Percentiles rank a stretch among this genome's conserved stretches.
Evolutionary conservation across 2,888 invertebrate genomes (phyloP).

Genomic region (Drosophila algonquin): DNA sequence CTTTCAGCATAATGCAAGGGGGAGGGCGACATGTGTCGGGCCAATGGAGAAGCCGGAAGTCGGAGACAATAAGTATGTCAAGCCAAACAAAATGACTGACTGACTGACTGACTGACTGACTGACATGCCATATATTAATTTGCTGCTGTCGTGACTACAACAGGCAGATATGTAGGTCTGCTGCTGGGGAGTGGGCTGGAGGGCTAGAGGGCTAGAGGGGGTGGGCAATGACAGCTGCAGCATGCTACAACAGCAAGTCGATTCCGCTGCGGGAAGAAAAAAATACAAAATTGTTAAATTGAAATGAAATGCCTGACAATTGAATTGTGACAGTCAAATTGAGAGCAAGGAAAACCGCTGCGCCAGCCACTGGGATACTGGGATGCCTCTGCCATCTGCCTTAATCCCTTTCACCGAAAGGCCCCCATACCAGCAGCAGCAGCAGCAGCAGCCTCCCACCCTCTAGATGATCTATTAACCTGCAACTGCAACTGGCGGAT

Average conservation of each 20-base stretch:
- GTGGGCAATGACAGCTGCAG: conserved; percentile 6
- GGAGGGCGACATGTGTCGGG: background rate
- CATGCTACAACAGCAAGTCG: conserved; percentile 28
- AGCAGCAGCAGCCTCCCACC: background rate
- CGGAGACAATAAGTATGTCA: conserved; percentile 40
- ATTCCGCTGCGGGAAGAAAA: conserved; percentile 31
- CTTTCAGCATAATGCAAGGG: conserved; percentile 33
- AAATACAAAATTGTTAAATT: conserved; percentile 70
- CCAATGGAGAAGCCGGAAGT: conserved; percentile 3
- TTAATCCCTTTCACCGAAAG: no score
- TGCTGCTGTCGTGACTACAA: conserved; percentile 29
- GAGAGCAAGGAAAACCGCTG: conserved; percentile 42
- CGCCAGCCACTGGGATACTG: background rate
- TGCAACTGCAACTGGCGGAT: conserved; percentile 23
- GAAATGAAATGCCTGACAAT: conserved; percentile 75
- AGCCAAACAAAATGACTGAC: conserved; percentile 27
- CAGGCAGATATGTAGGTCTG: background rate
- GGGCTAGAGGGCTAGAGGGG: no score
- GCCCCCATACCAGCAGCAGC: no score
- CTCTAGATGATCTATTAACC: conserved; percentile 62
- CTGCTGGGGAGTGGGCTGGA: background rate
- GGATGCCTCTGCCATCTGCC: background rate
- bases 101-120: conserved; percentile 33
- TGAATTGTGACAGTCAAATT: conserved; percentile 68
- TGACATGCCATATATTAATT: conserved; percentile 52